phyloP scores from a whole-genome alignment of 2,797 vertebrate genomes.

The Paedocypris micromegethes region DNA sequence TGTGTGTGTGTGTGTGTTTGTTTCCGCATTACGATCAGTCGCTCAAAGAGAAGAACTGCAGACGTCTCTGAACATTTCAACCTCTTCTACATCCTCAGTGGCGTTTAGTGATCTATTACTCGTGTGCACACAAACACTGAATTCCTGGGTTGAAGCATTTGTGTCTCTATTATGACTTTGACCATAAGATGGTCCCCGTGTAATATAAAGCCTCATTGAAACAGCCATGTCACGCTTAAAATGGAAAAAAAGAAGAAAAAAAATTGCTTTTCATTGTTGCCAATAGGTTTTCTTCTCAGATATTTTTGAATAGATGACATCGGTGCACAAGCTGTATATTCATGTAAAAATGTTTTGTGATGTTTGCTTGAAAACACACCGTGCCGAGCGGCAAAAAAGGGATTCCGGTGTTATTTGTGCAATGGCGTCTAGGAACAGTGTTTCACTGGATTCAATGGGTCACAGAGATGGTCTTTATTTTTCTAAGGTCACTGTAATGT shows the following conservation, averaged over 20 bases:
- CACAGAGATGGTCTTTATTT: slow-evolving; percentile 45
- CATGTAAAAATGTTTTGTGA: slow-evolving; percentile 21
- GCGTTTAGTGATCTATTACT: slow-evolving; percentile 37
- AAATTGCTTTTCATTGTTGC: slow-evolving; percentile 23
- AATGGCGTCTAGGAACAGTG: slow-evolving; percentile 15
- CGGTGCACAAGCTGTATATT: slow-evolving; percentile 26
- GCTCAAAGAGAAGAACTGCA: slow-evolving; percentile 2
- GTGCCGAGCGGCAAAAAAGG: slow-evolving; percentile 7
- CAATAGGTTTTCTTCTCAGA: slow-evolving; percentile 30
- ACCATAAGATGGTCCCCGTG: slow-evolving; percentile 11
- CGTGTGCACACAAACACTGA: slow-evolving; percentile 30
- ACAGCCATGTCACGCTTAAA: slow-evolving; percentile 6
- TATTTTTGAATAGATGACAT: slow-evolving; percentile 27
- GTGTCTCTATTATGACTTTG: slow-evolving; percentile 5
- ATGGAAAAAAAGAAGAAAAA: not conserved
- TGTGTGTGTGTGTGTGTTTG: slow-evolving; percentile 25
- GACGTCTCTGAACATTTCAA: slow-evolving; percentile 19
- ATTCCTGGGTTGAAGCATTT: slow-evolving; percentile 24
- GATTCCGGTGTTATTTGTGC: slow-evolving; percentile 1
- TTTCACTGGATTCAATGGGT: slow-evolving; percentile 13
- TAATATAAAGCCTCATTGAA: slow-evolving; percentile 21
- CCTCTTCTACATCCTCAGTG: slow-evolving; percentile 27
- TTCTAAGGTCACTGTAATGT: slow-evolving; percentile 45
- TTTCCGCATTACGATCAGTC: slow-evolving; percentile 27
- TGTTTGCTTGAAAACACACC: slow-evolving; percentile 30